Evolutionary conservation across 2,113 vertebrate species (phyloP).

Genomic region (Danio rerio): GRCz12tu NC_133191.1:25450501-25451000

Average conservation of each 20-base stretch:
- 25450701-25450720: too few relatives aligned
- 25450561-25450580: too few relatives aligned
- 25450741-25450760: slow-evolving; percentile 2
- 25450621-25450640: too few relatives aligned
- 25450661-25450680: too few relatives aligned
- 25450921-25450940: slow-evolving; percentile 12
- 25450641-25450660: too few relatives aligned
- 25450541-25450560: too few relatives aligned
- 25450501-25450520: too few relatives aligned
- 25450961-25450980: slow-evolving; percentile 46
- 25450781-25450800: slow-evolving; percentile 54
- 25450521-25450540: too few relatives aligned
- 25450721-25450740: neutral
- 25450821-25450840: slow-evolving; percentile 45
- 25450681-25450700: too few relatives aligned
- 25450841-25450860: slow-evolving; percentile 31
- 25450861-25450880: neutral
- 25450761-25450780: slow-evolving; percentile 39
- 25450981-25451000: slow-evolving; percentile 30
- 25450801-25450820: slow-evolving; percentile 45
- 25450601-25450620: too few relatives aligned
- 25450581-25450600: too few relatives aligned
- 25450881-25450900: slow-evolving; percentile 23
- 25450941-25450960: neutral
- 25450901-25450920: slow-evolving; percentile 3